These are phyloP conservation scores for Peromyscus eremicus DNA, from an alignment of 2,797 vertebrate genomes.

Conservation along the genomic window DNA sequence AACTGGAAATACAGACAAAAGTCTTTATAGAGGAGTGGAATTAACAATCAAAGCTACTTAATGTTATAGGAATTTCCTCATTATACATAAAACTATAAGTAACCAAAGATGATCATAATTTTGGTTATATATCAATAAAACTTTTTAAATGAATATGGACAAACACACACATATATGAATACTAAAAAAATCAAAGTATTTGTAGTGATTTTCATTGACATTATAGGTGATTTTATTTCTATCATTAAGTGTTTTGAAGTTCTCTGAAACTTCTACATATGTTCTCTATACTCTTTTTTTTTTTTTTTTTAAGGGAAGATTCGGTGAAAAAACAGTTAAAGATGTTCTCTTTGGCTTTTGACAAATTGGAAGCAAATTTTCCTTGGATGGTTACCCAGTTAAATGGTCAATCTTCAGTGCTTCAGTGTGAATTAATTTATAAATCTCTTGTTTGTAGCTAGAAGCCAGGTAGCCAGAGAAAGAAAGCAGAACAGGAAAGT, in stretches of 20 bases:
- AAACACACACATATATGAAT: not conserved
- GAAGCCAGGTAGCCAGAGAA: not conserved
- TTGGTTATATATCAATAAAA: not conserved
- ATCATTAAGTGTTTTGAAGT: conserved; percentile 21
- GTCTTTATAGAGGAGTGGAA: not conserved
- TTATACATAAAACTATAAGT: not conserved
- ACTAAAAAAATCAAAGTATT: not conserved
- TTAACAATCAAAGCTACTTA: conserved; percentile 33
- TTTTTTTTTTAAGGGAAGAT: not conserved
- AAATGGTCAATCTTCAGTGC: not conserved
- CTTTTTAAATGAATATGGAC: not conserved
- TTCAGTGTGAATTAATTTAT: not conserved
- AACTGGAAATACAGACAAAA: conserved; percentile 29
- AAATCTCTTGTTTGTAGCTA: not conserved
- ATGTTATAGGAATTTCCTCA: conserved; percentile 5
- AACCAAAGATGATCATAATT: not conserved
- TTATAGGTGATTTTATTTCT: conserved; percentile 49
- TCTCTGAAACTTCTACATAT: conserved; percentile 32
- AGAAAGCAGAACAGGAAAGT: not conserved
- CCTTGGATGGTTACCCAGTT: conserved; percentile 20
- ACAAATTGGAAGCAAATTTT: conserved; percentile 56
- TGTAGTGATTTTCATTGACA: not conserved
- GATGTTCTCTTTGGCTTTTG: conserved; percentile 5
- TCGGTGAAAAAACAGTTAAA: not conserved
- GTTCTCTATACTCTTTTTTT: not conserved